Evolutionary conservation across 2,888 invertebrate genomes (phyloP), one percentile per base, ranked within the genome.

Genomic region (Thera obeliscata): DNA sequence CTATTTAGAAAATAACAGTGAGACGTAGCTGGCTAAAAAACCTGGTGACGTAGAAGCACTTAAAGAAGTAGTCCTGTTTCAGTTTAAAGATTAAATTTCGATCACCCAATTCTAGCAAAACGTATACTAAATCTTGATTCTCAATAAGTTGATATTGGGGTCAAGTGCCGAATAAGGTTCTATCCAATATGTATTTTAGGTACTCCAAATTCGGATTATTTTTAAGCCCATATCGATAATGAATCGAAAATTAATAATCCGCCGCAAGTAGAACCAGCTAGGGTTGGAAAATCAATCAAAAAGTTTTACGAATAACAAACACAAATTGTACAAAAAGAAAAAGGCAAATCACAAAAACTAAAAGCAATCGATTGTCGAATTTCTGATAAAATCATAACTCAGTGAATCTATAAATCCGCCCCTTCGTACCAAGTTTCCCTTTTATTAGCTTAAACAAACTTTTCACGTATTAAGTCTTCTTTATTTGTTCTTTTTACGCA

Each of bases 401-500:
- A 59, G 55, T 52, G 54, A 12, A 65, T 64, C 55, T 50, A 66
- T 70, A 70, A 66, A 66, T 61, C 63, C 64, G 52, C 62, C 59
- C 56, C 63, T 59, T 63, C 52, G 61, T 58, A 66, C 48, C 61
- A 69, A 74, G 68, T 71, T 71, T 68, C 64, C 65, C 66, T 72
- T 70, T 73, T 75, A 73, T 72, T 70, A 66, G 67, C 59, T 67
- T 60, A 64, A 66, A 70, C 59, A 71, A 70, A 73, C 66, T 66
- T 68, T 72, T 69, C 66, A 70, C 67, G 71, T 69, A 61, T 64
- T 67, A 67, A 66, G 67, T 69, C 69, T 64, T 65, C 69, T 67
- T 72, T 69, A 73, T 72, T 73, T 69, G 68, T 69, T 72, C 70
- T 69, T 71, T 71, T 71, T 64, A 71, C 68, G 61, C 67, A 72